These are phyloP conservation scores for Icerya purchasi DNA, from an alignment of 2,888 invertebrate species.

Conservation along the genomic window DNA sequence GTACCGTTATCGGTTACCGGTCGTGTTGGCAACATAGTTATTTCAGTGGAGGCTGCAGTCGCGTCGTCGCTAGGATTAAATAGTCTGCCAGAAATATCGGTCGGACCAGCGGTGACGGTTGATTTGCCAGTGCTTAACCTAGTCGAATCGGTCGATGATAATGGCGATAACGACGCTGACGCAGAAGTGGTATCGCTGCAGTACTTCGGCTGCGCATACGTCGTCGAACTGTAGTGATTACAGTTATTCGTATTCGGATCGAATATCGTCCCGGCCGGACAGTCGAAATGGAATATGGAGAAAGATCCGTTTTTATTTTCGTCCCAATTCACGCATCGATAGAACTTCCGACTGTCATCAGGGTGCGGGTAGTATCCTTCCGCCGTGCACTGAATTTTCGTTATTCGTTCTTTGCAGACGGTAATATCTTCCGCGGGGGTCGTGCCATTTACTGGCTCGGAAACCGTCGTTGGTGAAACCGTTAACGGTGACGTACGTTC, in stretches of 20 bases:
- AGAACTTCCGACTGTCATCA: conserved; percentile 49
- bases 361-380: conserved; percentile 51
- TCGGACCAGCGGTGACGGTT: conserved; percentile 11
- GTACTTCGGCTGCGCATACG: conserved; percentile 33
- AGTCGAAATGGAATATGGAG: conserved; percentile 41
- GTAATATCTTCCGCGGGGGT: conserved; percentile 3
- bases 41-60: conserved; percentile 9
- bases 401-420: conserved; percentile 13
- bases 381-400: conserved; percentile 28
- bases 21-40: conserved; percentile 20
- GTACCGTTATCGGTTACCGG: conserved; percentile 17
- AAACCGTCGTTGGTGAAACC: conserved; percentile 15
- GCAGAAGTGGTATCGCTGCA: conserved; percentile 18
- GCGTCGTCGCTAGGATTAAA: conserved; percentile 1
- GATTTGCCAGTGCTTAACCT: conserved; percentile 6
- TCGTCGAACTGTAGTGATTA: conserved; percentile 41
- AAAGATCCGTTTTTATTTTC: conserved; percentile 31
- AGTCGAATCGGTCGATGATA: too few species aligned
- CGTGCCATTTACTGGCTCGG: conserved; percentile 12
- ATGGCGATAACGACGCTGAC: too few species aligned
- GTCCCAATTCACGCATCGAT: conserved; percentile 48
- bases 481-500: conserved; percentile 12
- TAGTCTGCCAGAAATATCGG: conserved; percentile 18
- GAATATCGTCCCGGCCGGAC: conserved; percentile 48
- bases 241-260: conserved; percentile 43